Base-by-base conservation (phyloP, 2,113 vertebrate species). In the Callospermophilus lateralis region DNA sequence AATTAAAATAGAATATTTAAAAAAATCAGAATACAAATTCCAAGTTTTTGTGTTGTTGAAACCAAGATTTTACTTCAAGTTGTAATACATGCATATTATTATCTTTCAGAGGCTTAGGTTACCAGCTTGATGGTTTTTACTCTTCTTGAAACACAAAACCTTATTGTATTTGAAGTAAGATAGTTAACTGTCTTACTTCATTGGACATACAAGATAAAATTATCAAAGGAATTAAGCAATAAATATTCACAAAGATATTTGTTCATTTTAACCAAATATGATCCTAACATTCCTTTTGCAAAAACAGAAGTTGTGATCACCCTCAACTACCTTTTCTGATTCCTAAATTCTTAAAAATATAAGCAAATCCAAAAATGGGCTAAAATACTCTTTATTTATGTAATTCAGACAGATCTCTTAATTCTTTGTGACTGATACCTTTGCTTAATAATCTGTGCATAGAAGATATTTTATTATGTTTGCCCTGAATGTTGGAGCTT, bases 271-370 rank as follows among this genome's bases (percentile, higher is more conserved):
- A 72, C 16, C 84, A 90, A 20, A 37, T 77, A 37, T 51, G 32
- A 96, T 20, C 26, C 28, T 86, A 34, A 61, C 42, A 65, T 67
- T 79, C 37, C n/a, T 55, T 11, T 90, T 78, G 30, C 37, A 79
- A 48, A 83, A 67, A 37, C 15, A 32, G 30, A 78, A 37, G 22
- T 68, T 92, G 58, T 74, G 32, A 93, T 76, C 28, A 84, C 6
- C 26, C 61, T 58, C 37, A 58, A 42, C 42, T 90, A 13, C n/a
- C 17, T 96, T 85, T 93, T 92, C 53, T 86, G 65, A 89, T 6
- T 77, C 30, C 74, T 93, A 87, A 78, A 88, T 88, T 85, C 9
- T 84, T 93, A 45, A 89, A 93, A 79, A 85, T 20, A 79, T n/a
- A 39, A 92, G 19, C 65, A 72, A 73, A 63, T 63, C 26, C 15